These are phyloP conservation scores for Gymnothorax javanicus DNA, from an alignment of 2,797 vertebrate species.

Conservation along the genomic window DNA sequence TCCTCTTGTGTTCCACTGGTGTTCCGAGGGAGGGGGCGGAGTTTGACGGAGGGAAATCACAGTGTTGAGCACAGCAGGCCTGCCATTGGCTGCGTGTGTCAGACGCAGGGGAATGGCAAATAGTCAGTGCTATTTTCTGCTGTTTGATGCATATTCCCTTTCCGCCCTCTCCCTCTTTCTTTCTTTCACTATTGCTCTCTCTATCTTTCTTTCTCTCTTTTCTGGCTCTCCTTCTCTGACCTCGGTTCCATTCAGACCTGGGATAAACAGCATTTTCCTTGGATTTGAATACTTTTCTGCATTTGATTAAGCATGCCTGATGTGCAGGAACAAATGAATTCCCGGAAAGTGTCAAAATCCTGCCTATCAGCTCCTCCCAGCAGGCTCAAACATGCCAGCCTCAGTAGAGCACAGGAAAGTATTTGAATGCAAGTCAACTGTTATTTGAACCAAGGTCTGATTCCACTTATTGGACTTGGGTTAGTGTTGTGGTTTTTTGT, in stretches of 20 bases:
- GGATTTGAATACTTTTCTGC: too few species aligned
- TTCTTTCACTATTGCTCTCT: not conserved
- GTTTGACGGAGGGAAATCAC: not conserved
- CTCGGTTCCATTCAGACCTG: not conserved
- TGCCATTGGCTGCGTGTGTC: not conserved
- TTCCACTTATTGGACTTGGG: too few species aligned
- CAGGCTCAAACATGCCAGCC: too few species aligned
- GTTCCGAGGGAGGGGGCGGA: not conserved
- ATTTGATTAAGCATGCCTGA: too few species aligned
- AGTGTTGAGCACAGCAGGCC: not conserved
- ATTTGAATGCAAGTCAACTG: too few species aligned
- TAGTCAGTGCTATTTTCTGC: not conserved
- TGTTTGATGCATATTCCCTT: not conserved
- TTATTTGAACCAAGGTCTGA: too few species aligned
- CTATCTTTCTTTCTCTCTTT: not conserved
- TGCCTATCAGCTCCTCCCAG: too few species aligned
- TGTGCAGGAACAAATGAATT: too few species aligned
- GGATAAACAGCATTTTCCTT: too few species aligned
- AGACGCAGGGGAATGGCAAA: not conserved
- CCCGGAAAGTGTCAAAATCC: too few species aligned
- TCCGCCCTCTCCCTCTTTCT: not conserved
- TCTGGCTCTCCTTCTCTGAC: not conserved
- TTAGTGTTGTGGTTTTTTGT: too few species aligned
- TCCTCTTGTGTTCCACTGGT: not conserved
- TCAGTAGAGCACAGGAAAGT: too few species aligned